phyloP scores from a whole-genome alignment of 2,113 vertebrate genomes.

The Leucopsar rothschildi region DNA sequence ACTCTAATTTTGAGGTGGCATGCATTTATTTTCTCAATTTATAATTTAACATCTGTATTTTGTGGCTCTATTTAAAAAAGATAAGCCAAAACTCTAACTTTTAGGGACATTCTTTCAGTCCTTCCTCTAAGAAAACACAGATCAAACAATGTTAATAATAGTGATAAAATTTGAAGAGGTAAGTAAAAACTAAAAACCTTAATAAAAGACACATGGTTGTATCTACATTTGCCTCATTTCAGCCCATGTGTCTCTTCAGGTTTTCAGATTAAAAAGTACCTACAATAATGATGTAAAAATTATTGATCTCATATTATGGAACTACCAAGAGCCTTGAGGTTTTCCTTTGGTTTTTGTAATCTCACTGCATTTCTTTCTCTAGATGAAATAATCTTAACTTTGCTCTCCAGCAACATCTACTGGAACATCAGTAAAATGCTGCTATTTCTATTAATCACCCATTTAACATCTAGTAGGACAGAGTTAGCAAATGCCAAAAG shows the following conservation, averaged over 20 bases:
- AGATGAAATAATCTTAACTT: conserved; percentile 70
- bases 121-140: conserved; percentile 51
- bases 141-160: conserved; percentile 53
- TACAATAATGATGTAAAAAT: conserved; percentile 45
- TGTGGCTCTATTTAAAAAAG: conserved; percentile 37
- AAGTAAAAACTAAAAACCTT: conserved; percentile 58
- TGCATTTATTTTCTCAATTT: conserved; percentile 62
- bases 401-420: conserved; percentile 86
- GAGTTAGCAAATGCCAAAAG: conserved; percentile 62
- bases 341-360: conserved; percentile 63
- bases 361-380: conserved; percentile 56
- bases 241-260: background rate
- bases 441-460: conserved; percentile 73
- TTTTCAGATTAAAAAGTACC: background rate
- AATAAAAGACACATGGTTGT: background rate
- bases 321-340: conserved; percentile 63
- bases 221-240: background rate
- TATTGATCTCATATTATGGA: conserved; percentile 59
- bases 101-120: conserved; percentile 42
- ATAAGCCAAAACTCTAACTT: background rate
- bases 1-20: conserved; percentile 59
- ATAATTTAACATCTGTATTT: conserved; percentile 50
- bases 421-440: conserved; percentile 80
- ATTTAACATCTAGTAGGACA: conserved; percentile 65
- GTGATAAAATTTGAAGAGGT: conserved; percentile 54